Evolutionary conservation across 1,140 invertebrate species (phyloP), one percentile per base, ranked within the genome.

Genomic region (Episyrphus balteatus): DNA sequence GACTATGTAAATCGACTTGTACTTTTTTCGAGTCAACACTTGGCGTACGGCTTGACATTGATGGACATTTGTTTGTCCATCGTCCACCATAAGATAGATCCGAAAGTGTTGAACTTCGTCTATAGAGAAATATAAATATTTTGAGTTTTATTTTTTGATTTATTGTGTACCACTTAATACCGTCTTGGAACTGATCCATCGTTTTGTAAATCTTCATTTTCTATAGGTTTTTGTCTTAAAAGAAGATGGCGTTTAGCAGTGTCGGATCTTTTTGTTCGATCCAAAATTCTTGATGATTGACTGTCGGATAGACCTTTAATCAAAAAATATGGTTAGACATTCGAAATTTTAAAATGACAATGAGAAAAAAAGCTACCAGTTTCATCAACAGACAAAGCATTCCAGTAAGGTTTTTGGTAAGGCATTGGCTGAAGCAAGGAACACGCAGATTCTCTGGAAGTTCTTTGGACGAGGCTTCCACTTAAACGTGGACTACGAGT

Each of bases 241-340:
- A 88, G 70, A 32, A 84, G 79, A 58, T 86, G 85, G 14, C 84
- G 70, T 21, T 80, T 75, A 11, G 82, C 80, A 31, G 83, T 85
- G 44, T 81, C 79, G 3, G 79, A 81, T 26, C 74, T 60, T 39
- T 61, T 66, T 12, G 68, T 70, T 32, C 67, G 57, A 40, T 66
- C 63, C 1, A 12, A 5, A 26, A 43, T 30, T 10, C 42, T 17
- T 18, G 9, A 12, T 14, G 47, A 49, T 71, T 70, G 64, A 86
- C 82, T 47, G 78, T 73, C 30, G 85, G 75, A 43, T 75, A 76
- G 36, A 85, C 62, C 81, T 74, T 86, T 78, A 1, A 83, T 83
- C 18, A 71, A 79, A 66, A 80, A 82, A 51, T 73, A 39, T 67
- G 78, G 67, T 34, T 66, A 66, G 46, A 57, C 21, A 3, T 8